Conservation (phyloP, 2,888 invertebrate genomes). For the Euclidia mi region DNA sequence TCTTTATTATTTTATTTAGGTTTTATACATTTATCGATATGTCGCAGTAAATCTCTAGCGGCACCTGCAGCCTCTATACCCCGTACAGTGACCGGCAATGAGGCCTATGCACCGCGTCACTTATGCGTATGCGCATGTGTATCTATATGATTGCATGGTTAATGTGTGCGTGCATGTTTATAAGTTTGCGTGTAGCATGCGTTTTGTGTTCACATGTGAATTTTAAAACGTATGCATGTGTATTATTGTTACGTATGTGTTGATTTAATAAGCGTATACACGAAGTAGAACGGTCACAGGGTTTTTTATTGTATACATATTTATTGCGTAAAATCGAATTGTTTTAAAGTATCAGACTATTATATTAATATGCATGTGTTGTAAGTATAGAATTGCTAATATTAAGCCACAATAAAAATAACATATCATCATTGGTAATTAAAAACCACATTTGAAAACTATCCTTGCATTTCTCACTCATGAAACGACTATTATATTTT, state of each 20-base stretch:
- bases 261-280: constrained; percentile 1
- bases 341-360: too few species aligned
- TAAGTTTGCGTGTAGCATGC: background rate
- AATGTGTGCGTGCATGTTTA: constrained; percentile 26
- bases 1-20: too few species aligned
- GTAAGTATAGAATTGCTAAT: too few species aligned
- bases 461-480: too few species aligned
- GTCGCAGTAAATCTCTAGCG: constrained; percentile 21
- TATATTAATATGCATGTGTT: too few species aligned
- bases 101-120: constrained; percentile 54
- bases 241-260: constrained; percentile 2
- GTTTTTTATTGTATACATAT: background rate
- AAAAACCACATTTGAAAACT: too few species aligned
- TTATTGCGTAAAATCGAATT: background rate
- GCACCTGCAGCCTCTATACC: constrained; percentile 61
- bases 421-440: too few species aligned
- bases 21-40: constrained; percentile 38
- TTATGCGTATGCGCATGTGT: constrained; percentile 27
- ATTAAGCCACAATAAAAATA: too few species aligned
- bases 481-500: too few species aligned
- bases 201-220: constrained; percentile 24
- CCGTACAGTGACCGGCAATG: constrained; percentile 80
- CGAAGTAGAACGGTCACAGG: constrained; percentile 8
- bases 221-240: background rate
- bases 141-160: too few species aligned